Evolutionary conservation across 2,888 invertebrate species (phyloP).

Genomic region (Drosophila melanosoma): DNA sequence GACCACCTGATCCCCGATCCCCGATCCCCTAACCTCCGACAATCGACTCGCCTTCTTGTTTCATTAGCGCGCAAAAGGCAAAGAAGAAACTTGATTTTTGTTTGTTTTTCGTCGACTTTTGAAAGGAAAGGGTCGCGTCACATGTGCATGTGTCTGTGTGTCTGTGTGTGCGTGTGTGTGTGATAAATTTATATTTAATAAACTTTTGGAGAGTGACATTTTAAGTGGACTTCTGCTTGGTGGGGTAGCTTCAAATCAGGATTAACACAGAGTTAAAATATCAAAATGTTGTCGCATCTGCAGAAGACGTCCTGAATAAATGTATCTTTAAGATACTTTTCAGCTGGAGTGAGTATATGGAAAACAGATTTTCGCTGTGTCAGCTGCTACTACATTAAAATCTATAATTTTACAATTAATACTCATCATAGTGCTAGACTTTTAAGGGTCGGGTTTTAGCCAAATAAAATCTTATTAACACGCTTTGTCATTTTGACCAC

Average conservation of each 20-base stretch:
- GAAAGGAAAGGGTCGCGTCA: constrained; percentile 32
- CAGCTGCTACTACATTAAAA: constrained; percentile 11
- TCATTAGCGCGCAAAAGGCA: constrained; percentile 52
- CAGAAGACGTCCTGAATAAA: not conserved
- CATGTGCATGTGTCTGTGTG: constrained; percentile 62
- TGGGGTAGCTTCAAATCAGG: constrained; percentile 18
- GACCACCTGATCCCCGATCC: constrained; percentile 1
- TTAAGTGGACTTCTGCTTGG: constrained; percentile 38
- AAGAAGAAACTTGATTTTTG: constrained; percentile 69
- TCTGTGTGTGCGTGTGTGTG: constrained; percentile 50
- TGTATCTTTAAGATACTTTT: constrained; percentile 5
- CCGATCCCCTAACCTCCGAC: not conserved
- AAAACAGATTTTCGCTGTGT: constrained; percentile 1
- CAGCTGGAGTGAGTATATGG: constrained; percentile 8
- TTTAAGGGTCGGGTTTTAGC: constrained; percentile 1
- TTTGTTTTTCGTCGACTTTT: constrained; percentile 50
- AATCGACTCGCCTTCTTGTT: constrained; percentile 35
- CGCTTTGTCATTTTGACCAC: constrained; percentile 39
- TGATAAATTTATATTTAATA: constrained; percentile 76
- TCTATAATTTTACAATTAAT: constrained; percentile 3
- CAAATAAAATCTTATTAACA: constrained; percentile 43
- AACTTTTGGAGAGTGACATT: constrained; percentile 61
- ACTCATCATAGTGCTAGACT: not conserved
- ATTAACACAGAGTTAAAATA: not conserved
- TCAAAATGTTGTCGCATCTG: not conserved